Evolutionary conservation across 2,888 invertebrate genomes (phyloP), one percentile per base, ranked within the genome.

Genomic region (Chrysotoxum bicinctum): DNA sequence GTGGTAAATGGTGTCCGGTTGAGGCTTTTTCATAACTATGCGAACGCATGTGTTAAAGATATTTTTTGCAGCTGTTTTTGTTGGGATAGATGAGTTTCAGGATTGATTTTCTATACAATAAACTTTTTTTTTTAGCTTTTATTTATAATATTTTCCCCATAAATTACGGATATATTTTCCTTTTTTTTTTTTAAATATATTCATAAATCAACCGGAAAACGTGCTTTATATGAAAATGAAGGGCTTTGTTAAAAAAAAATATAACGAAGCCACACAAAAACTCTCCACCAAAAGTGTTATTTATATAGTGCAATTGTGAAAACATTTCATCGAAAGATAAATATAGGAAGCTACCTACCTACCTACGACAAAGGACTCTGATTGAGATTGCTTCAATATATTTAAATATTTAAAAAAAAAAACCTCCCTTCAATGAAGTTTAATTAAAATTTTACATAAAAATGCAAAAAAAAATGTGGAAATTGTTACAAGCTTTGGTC

Each of bases 131-230:
- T 69, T 14, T 40, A 56, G 12, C 1, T 30, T 21, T 62, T 37
- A 35, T 37, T 52, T 26, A 35, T 52, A 30, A 23, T 70, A 40
- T 64, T 74, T 37, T 37, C 45, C 23, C 8, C 50, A 84, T 79
- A 84, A 79, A 84, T 84, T 74, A 10, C 12, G 12, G 14, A 56
- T 56, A 84, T 12, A 78, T 45, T 62, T 69, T 78, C 62, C 64
- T 12, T 23, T 23, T 7, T 50, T 50, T 50, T 50, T 14, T 5
- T 9, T 45, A 66, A 77, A 62, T 37, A 64, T 74, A 74, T 79
- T 75, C 73, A 79, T 75, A 84, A 79, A 79, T 70, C 79, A 70
- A 79, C 43, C 70, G 69, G 64, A 45, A 75, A 75, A 75, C 79
- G 79, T 79, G 83, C 64, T 78, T 73, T 78, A 70, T 79, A 69